Percentiles rank a stretch among this genome's conserved stretches.
phyloP scores from a whole-genome alignment of 1,140 invertebrate genomes.

The Aethina tumida region DNA sequence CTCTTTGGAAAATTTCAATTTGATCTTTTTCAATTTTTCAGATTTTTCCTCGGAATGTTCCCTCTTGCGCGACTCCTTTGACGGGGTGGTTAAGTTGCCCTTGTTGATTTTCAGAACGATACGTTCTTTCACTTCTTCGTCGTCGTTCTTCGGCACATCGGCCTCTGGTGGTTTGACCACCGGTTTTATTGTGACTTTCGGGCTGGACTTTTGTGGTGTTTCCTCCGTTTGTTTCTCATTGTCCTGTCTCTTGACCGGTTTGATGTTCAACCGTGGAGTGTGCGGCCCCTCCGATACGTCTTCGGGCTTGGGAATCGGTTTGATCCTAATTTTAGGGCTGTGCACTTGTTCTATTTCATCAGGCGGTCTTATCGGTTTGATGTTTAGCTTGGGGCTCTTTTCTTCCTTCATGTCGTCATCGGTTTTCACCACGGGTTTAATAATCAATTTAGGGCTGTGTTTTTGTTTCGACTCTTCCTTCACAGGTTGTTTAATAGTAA shows the following conservation, averaged over 20 bases:
- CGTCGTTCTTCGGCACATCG: constrained; percentile 17
- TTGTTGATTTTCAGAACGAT: constrained; percentile 35
- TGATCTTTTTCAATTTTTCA: constrained; percentile 32
- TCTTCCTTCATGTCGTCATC: constrained; percentile 21
- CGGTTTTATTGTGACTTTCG: constrained; percentile 34
- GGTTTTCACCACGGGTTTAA: constrained; percentile 27
- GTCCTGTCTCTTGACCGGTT: constrained; percentile 16
- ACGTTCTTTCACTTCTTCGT: constrained; percentile 30
- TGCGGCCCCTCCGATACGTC: background rate
- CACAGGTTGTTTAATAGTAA: constrained; percentile 30
- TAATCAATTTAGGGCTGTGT: constrained; percentile 31
- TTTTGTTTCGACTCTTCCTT: constrained; percentile 26
- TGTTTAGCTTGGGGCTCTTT: constrained; percentile 29
- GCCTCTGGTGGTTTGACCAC: constrained; percentile 25
- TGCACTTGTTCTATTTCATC: constrained; percentile 13
- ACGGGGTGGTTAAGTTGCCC: constrained; percentile 19
- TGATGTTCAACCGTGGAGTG: constrained; percentile 12
- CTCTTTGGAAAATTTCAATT: constrained; percentile 33
- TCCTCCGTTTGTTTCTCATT: constrained; percentile 17
- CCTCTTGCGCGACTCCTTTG: constrained; percentile 23
- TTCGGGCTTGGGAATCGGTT: constrained; percentile 16
- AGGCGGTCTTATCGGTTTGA: constrained; percentile 29
- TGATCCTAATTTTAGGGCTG: constrained; percentile 17
- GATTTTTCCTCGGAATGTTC: constrained; percentile 26
- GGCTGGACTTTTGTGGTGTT: constrained; percentile 19